These are phyloP conservation scores for Catagonus wagneri DNA, from an alignment of 2,113 vertebrate species.

Conservation along the genomic window DNA sequence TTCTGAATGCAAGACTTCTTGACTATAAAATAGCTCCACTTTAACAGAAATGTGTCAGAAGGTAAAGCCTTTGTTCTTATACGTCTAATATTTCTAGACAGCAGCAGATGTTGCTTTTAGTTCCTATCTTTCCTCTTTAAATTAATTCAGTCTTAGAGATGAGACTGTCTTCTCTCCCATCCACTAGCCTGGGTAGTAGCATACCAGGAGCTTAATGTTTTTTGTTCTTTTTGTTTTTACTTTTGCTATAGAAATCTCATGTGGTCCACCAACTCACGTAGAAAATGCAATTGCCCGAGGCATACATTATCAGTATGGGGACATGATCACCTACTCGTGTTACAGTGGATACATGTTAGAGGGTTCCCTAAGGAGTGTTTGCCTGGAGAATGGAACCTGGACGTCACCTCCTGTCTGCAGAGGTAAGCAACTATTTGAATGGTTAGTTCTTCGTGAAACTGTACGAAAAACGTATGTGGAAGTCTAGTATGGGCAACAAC, in stretches of 20 bases:
- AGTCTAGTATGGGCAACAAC: not conserved
- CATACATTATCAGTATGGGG: slow-evolving; percentile 94
- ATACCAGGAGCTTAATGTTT: not conserved
- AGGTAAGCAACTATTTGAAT: slow-evolving; percentile 87
- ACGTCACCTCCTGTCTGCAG: slow-evolving; percentile 94
- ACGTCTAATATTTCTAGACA: not conserved
- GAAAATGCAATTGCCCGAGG: slow-evolving; percentile 95
- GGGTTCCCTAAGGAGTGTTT: slow-evolving; percentile 93
- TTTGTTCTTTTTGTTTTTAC: slow-evolving; percentile 44
- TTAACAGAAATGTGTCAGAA: not conserved
- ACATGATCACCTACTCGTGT: slow-evolving; percentile 96
- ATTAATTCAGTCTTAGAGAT: not conserved
- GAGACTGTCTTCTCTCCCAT: not conserved
- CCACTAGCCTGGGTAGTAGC: not conserved
- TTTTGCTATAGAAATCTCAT: slow-evolving; percentile 93
- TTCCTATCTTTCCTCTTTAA: not conserved
- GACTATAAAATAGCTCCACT: not conserved
- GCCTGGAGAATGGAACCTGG: slow-evolving; percentile 97
- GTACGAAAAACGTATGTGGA: not conserved
- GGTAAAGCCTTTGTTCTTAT: not conserved
- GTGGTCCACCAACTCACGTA: slow-evolving; percentile 92
- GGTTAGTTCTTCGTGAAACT: slow-evolving; percentile 23
- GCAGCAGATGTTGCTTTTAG: not conserved
- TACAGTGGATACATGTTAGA: slow-evolving; percentile 96
- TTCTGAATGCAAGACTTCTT: not conserved